Base-by-base conservation (phyloP, 2,113 vertebrate genomes). In the Paratilapia polleni region DNA sequence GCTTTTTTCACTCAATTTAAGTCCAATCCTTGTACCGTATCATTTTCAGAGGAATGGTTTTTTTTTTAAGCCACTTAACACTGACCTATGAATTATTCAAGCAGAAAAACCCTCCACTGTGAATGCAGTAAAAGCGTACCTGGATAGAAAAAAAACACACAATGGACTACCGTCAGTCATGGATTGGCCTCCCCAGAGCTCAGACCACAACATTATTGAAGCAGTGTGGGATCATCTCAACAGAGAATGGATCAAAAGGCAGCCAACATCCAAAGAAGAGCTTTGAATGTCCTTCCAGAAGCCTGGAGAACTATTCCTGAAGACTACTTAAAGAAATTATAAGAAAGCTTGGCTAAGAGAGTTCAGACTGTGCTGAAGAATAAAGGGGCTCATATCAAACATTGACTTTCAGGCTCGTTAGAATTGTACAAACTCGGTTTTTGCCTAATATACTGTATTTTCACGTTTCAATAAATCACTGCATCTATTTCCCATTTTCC, bases 261-360 rank as follows among this genome's bases (percentile, higher is more conserved):
- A 66, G 63, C 63, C 36, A 66, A 66, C 36, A 66, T 66, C n/a
- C 41, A 66, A 66, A 66, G n/a, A 66, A 66, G n/a, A 66, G n/a
- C n/a, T 66, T 66, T 24, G 38, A 66, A 43, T 8, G 2, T 43
- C 63, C n/a, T 22, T 24, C 1, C 43, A 43, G n/a, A 43, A 66
- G 43, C 4, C 15, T 66, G 43, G n/a, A 43, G 24, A 66, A 66
- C 24, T 24, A 6, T 10, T 66, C 38, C 2, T 24, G 12, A 43
- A 14, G 13, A 14, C 41, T 43, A 66, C 24, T 43, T 66, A 38
- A 43, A 66, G 63, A 43, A 66, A 66, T 66, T 14, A 43, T n/a
- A 66, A 26, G 63, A 43, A 66, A 66, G 38, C n/a, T 66, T 4
- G n/a, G n/a, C 0, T 17, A 24, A 10, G 8, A 43, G 38, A 66